phyloP scores from a whole-genome alignment of 2,797 vertebrate genomes.

The Gallinago solitaria region DNA sequence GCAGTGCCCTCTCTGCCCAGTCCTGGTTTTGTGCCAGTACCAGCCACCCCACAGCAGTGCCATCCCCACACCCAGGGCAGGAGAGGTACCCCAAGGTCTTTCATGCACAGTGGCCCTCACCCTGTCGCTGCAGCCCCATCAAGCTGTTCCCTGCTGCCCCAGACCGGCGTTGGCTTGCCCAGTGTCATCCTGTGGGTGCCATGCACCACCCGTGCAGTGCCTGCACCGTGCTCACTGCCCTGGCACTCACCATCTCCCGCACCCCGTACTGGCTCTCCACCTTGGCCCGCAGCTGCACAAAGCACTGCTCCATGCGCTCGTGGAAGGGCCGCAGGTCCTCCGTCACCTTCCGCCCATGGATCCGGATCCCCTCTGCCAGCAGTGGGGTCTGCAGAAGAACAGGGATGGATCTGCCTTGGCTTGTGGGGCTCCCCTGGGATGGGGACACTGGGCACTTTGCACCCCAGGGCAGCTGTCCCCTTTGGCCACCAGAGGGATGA shows the following conservation, averaged over 20 bases:
- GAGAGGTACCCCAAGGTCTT: background rate
- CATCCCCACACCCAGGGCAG: background rate
- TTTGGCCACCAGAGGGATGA: background rate
- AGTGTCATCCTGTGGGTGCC: background rate
- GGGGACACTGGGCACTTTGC: fast-evolving
- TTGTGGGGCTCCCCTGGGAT: fast-evolving
- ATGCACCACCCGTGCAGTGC: fast-evolving
- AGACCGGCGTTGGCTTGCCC: fast-evolving
- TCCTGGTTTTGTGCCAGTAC: background rate
- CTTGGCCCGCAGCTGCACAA: slow-evolving; percentile 49
- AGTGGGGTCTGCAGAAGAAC: background rate
- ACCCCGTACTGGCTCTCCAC: slow-evolving; percentile 63
- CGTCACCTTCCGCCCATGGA: slow-evolving; percentile 50
- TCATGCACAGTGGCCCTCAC: background rate
- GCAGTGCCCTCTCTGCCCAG: background rate
- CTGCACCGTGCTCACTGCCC: fast-evolving
- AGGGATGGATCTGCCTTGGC: fast-evolving
- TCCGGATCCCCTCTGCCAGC: slow-evolving; percentile 59
- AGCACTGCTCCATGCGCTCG: slow-evolving; percentile 69
- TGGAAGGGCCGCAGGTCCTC: slow-evolving; percentile 69
- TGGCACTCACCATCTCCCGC: slow-evolving; percentile 62
- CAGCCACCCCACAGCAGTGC: background rate
- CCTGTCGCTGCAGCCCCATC: background rate
- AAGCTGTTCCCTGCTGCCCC: background rate
- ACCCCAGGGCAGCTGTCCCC: background rate